Base-by-base conservation (phyloP, 1,140 invertebrate genomes). In the Aphis craccivora region DNA sequence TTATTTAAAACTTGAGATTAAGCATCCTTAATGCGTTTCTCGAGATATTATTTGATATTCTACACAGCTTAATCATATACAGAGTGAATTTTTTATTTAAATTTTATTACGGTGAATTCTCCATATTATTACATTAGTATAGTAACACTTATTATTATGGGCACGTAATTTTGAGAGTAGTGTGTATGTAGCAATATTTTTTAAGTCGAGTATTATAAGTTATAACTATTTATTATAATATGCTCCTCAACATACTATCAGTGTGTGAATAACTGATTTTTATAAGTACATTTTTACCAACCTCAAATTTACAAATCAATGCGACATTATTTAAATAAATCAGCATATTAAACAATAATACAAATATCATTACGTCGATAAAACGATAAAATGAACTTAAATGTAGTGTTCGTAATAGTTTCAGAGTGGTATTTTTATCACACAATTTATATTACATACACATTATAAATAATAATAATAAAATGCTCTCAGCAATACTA, bases 121-220 rank as follows among this genome's bases (percentile, higher is more conserved):
- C 22, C 25, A 90, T 90, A 55, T 40, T 40, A 60, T 90, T 40
- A 60, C 51, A 90, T 90, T 67, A 67, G 55, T 30, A 60, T 40
- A 40, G 51, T 55, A 40, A 40, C 25, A 25, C 22, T 90, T 55
- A 90, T 90, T 40, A 90, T 90, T 90, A 40, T 23, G 1, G 60
- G 51, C 88, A 90, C 88, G 88, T 90, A 90, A 30, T 37, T 37
- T 25, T 25, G 23, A 90, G 88, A 9, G 9, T 22, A 35, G 22
- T 55, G 88, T 25, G 14, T 51, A 55, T 51, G 51, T 55, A 37
- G 23, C 51, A 40, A 90, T 55, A 90, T 90, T 90, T 89, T 90
- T 40, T 90, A 22, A 40, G 20, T 55, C 9, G 8, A 45, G 22
- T 5, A 20, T 22, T 37, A 53, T 40, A 30, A 45, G 22, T 9